Evolutionary conservation across 2,888 invertebrate species (phyloP).

Genomic region (Drosophila helvetica): DNA sequence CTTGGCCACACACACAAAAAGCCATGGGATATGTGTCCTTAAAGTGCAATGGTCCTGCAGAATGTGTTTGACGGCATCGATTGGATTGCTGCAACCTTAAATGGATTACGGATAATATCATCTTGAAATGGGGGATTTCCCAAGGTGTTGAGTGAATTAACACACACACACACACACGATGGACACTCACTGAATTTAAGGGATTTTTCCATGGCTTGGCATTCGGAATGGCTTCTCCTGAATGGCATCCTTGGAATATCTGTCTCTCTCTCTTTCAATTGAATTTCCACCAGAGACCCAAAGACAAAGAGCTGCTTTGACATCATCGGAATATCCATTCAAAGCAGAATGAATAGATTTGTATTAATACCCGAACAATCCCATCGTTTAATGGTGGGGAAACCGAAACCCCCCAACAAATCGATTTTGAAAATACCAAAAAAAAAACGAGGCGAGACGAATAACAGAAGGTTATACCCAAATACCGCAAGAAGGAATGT

Average conservation of each 20-base stretch:
- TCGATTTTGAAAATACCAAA: constrained; percentile 21
- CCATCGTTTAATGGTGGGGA: not conserved
- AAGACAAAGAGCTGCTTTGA: constrained; percentile 2
- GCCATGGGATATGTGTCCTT: constrained; percentile 40
- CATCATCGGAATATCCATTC: not conserved
- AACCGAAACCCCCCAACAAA: constrained; percentile 9
- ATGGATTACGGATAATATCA: constrained; percentile 48
- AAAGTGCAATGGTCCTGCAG: constrained; percentile 18
- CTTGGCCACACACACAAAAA: constrained; percentile 34
- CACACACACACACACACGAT: constrained; percentile 13
- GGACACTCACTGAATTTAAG: constrained; percentile 21
- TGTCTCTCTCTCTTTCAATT: constrained; percentile 9
- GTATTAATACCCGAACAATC: constrained; percentile 7
- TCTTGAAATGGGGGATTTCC: constrained; percentile 27
- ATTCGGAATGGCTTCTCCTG: constrained; percentile 32
- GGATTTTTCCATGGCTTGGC: constrained; percentile 24
- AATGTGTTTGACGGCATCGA: constrained; percentile 20
- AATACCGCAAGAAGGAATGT: not conserved
- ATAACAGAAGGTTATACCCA: not conserved
- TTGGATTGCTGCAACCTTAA: constrained; percentile 50
- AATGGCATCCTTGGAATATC: constrained; percentile 15
- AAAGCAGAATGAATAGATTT: constrained; percentile 13
- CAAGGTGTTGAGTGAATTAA: constrained; percentile 48
- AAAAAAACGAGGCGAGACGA: not conserved
- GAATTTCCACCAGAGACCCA: constrained; percentile 15